Evolutionary conservation across 2,888 invertebrate species (phyloP), one percentile per base, ranked within the genome.

Genomic region (Gandaritis pyraliata): DNA sequence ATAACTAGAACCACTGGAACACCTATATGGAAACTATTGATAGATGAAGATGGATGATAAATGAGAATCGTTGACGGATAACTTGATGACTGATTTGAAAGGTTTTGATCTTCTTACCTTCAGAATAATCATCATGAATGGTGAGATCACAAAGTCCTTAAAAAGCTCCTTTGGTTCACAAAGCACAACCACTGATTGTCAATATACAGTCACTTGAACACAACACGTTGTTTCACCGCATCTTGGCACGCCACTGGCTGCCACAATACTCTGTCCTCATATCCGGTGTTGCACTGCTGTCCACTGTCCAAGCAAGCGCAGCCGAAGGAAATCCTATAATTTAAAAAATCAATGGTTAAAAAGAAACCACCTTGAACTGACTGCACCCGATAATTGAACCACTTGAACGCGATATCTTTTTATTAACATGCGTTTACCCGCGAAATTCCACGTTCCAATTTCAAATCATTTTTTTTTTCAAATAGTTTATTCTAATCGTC

Each of bases 281-380:
- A 78, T 83, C 88, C 87, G 82, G 58, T 70, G 80, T 78, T 77
- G 69, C 63, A 64, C 63, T 54, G 18, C 36, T 59, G 71, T 61
- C 72, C 72, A 70, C 75, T 72, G 74, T 73, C 82, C 82, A 81
- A 70, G 79, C 83, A 82, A 81, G 81, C 82, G 84, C 75, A 80
- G 81, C 81, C 80, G 72, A 76, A 83, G 80, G 87, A 88, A 88
- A 87, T 73, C 89, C 92, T 92, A 88, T 83, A 92, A 92, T 90
- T 89, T 81, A 65, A 88, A 85, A 74, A 83, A 85, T 80, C 80
- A 78, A 73, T 76, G 70, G 77, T 87, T 87, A 86, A 81, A 83
- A 83, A 41, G 41, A 84, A 83, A 82, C 77, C 76, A 74, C 73
- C 82, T 83, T 76, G 78, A 83, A 82, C 69, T 81, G 81, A 84